phyloP scores from a whole-genome alignment of 2,888 invertebrate genomes.

The Metellina segmentata region DNA sequence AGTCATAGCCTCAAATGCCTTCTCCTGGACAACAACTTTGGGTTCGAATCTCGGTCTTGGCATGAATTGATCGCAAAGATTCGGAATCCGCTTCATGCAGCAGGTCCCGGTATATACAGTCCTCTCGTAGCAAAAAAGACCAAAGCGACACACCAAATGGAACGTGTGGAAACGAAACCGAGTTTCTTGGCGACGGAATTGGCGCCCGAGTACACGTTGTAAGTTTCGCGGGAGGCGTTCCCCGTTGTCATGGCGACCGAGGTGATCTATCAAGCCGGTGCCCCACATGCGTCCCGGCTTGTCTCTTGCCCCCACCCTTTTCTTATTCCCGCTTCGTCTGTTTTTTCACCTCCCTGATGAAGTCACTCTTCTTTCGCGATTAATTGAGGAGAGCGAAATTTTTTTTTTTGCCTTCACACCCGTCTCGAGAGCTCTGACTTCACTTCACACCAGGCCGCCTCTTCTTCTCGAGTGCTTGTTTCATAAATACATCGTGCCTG shows the following conservation, averaged over 20 bases:
- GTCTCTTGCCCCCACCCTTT: conserved; percentile 69
- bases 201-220: conserved; percentile 1
- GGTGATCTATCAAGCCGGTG: conserved; percentile 72
- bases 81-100: neutral
- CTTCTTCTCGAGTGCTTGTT: neutral
- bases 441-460: neutral
- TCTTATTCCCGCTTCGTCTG: conserved; percentile 79
- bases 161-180: neutral
- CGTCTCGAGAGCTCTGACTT: neutral
- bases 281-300: conserved; percentile 56
- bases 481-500: too few relatives aligned
- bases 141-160: neutral
- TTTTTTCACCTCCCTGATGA: neutral
- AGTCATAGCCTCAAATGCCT: too few relatives aligned
- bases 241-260: conserved; percentile 39
- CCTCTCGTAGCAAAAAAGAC: neutral
- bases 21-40: too few relatives aligned
- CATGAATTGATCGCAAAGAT: neutral
- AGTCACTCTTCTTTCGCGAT: neutral
- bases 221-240: conserved; percentile 53
- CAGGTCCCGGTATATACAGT: too few relatives aligned
- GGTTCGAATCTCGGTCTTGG: neutral
- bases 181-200: neutral
- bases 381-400: neutral
- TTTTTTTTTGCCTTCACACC: neutral